Evolutionary conservation across 2,113 vertebrate species (phyloP).

Genomic region (Limanda limanda): DNA sequence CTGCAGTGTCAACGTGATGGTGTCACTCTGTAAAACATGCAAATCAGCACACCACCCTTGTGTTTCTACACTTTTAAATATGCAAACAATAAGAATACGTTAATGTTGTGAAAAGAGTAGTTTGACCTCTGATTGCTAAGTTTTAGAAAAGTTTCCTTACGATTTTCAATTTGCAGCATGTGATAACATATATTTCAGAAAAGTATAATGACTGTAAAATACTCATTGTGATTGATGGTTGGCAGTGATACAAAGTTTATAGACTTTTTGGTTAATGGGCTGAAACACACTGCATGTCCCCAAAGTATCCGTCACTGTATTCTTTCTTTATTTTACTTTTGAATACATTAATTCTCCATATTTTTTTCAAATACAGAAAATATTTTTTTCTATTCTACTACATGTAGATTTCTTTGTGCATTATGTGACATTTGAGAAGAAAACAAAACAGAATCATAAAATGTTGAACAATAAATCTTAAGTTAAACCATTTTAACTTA

Average conservation of each 20-base stretch:
- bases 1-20: neutral
- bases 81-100: too few species aligned
- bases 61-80: neutral
- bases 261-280: conserved; percentile 1
- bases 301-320: neutral
- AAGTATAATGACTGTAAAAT: neutral
- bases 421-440: neutral
- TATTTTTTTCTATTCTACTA: neutral
- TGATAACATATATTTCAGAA: neutral
- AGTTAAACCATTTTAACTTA: conserved; percentile 16
- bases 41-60: neutral
- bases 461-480: neutral
- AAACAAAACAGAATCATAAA: neutral
- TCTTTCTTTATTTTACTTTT: neutral
- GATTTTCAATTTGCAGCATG: neutral
- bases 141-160: neutral
- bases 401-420: neutral
- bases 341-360: neutral
- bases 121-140: too few species aligned
- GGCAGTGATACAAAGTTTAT: neutral
- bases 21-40: neutral
- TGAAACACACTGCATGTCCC: neutral
- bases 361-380: neutral
- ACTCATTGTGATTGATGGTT: neutral
- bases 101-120: too few species aligned